These are phyloP conservation scores for Rhogogaster chlorosoma DNA, from an alignment of 2,888 invertebrate genomes.

Conservation along the genomic window DNA sequence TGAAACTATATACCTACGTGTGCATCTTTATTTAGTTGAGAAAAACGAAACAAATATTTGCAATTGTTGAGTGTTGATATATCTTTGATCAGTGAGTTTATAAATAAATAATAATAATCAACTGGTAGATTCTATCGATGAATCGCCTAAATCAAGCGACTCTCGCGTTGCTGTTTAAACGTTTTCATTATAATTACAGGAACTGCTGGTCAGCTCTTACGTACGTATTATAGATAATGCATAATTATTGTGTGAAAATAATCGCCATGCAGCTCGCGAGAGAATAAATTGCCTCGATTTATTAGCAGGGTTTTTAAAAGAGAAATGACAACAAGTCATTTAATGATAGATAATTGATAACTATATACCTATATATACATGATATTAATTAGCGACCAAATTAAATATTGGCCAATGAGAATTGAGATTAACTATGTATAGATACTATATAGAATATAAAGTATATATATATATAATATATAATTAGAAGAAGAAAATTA, in stretches of 20 bases:
- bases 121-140: background rate
- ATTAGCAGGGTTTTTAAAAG: constrained; percentile 71
- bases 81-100: background rate
- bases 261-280: background rate
- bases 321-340: constrained; percentile 47
- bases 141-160: background rate
- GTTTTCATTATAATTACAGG: background rate
- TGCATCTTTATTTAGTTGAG: too few species aligned
- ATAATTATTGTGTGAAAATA: background rate
- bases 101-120: background rate
- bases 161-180: background rate
- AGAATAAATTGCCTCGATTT: constrained; percentile 16
- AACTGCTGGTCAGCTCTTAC: constrained; percentile 7
- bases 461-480: constrained; percentile 15
- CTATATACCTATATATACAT: background rate
- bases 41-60: too few species aligned
- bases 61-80: background rate
- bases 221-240: background rate
- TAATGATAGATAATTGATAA: constrained; percentile 2
- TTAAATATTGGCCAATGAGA: constrained; percentile 67
- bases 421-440: constrained; percentile 66
- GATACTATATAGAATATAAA: constrained; percentile 54
- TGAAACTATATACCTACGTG: too few species aligned
- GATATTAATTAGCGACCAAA: constrained; percentile 63
- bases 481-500: constrained; percentile 20